Evolutionary conservation across 2,888 invertebrate species (phyloP).

Genomic region (Apodemia duryi): DNA sequence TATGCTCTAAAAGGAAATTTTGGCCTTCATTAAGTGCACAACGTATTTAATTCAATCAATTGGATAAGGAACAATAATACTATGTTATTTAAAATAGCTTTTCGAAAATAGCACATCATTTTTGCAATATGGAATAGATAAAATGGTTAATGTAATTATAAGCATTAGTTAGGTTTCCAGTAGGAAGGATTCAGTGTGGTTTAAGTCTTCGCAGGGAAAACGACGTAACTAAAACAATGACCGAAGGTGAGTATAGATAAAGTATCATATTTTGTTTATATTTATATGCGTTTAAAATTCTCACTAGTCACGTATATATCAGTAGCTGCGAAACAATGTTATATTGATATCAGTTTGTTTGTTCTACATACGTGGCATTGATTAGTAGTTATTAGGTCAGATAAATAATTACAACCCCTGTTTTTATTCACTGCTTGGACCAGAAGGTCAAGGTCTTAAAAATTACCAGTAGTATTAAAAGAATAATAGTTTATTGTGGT

Average conservation of each 20-base stretch:
- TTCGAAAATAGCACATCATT: no score
- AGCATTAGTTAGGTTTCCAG: constrained; percentile 42
- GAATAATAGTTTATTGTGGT: no score
- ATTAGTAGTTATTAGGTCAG: neutral
- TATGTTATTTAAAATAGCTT: no score
- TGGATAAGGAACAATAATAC: no score
- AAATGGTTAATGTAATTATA: constrained; percentile 49
- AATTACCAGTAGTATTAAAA: no score
- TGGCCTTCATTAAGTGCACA: no score
- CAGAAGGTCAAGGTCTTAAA: no score
- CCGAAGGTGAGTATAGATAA: constrained; percentile 32
- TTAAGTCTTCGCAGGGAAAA: constrained; percentile 31
- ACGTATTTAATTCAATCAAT: no score
- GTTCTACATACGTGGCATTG: neutral
- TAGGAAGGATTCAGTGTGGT: constrained; percentile 38
- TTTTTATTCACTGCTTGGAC: neutral
- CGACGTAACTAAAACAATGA: constrained; percentile 34
- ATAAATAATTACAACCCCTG: neutral
- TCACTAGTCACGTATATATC: constrained; percentile 3
- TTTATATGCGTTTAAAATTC: neutral
- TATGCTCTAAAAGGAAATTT: no score
- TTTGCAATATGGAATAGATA: no score
- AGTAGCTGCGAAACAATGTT: neutral
- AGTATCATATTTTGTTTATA: neutral
- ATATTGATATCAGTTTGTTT: neutral